Percentiles rank a stretch among this genome's conserved stretches.
Evolutionary conservation across 2,113 vertebrate genomes (phyloP).

Genomic region (Corapipo altera): DNA sequence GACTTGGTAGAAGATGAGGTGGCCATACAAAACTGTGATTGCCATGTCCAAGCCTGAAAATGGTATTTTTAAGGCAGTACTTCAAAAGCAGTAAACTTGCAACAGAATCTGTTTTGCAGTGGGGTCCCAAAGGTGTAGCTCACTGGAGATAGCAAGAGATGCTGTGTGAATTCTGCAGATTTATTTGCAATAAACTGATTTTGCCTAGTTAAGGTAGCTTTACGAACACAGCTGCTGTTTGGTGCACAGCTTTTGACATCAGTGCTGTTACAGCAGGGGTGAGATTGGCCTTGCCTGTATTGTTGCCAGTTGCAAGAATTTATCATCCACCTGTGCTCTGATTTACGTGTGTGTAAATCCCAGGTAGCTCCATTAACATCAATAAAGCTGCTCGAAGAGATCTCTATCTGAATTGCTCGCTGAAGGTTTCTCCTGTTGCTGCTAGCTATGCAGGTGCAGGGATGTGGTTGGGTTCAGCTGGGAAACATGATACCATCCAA

Average conservation of each 20-base stretch:
- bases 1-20: neutral
- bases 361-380: slow-evolving; percentile 35
- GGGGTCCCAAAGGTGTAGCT: neutral
- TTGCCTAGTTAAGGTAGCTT: neutral
- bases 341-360: slow-evolving; percentile 45
- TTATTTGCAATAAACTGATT: neutral
- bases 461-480: slow-evolving; percentile 59
- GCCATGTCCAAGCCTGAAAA: neutral
- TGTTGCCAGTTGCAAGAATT: slow-evolving; percentile 31
- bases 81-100: neutral
- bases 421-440: slow-evolving; percentile 45
- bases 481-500: slow-evolving; percentile 50
- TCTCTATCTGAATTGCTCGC: slow-evolving; percentile 31
- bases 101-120: neutral
- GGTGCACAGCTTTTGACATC: slow-evolving; percentile 17
- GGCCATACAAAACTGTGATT: accelerated
- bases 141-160: neutral
- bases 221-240: neutral
- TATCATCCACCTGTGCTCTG: slow-evolving; percentile 64
- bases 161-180: neutral
- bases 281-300: neutral
- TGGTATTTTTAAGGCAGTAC: neutral
- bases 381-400: slow-evolving; percentile 53
- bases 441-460: slow-evolving; percentile 64
- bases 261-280: neutral